phyloP scores from a whole-genome alignment of 2,888 invertebrate species.

The Deladenus siricidicola region DNA sequence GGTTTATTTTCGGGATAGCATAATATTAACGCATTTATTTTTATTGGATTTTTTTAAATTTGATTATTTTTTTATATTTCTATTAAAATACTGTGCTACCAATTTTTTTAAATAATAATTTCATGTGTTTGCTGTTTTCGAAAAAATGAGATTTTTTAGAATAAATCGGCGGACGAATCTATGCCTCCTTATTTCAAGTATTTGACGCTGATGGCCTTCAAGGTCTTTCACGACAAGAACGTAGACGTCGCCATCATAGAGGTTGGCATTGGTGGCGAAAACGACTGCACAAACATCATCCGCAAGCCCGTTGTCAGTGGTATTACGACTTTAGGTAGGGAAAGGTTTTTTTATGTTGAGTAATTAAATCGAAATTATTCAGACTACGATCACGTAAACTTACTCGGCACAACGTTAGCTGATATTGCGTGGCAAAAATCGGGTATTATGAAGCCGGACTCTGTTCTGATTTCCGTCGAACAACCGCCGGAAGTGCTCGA shows the following conservation, averaged over 20 bases:
- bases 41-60: too few relatives aligned
- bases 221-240: conserved; percentile 71
- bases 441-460: conserved; percentile 73
- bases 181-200: conserved; percentile 76
- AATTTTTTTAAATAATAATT: conserved; percentile 1
- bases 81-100: too few relatives aligned
- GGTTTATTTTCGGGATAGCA: background rate
- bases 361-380: background rate
- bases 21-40: background rate
- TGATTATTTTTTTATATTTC: too few relatives aligned
- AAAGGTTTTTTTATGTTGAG: background rate
- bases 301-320: conserved; percentile 78
- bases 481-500: conserved; percentile 61
- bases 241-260: conserved; percentile 83
- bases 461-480: conserved; percentile 33
- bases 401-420: conserved; percentile 73
- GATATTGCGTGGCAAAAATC: conserved; percentile 90
- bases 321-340: conserved; percentile 79
- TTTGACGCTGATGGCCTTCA: conserved; percentile 79
- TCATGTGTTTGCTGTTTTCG: background rate
- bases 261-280: conserved; percentile 91
- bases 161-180: conserved; percentile 22
- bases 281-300: conserved; percentile 88
- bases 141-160: conserved; percentile 4
- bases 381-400: conserved; percentile 56